These are phyloP conservation scores for Mustela nigripes DNA, from an alignment of 2,113 vertebrate species.

Conservation along the genomic window DNA sequence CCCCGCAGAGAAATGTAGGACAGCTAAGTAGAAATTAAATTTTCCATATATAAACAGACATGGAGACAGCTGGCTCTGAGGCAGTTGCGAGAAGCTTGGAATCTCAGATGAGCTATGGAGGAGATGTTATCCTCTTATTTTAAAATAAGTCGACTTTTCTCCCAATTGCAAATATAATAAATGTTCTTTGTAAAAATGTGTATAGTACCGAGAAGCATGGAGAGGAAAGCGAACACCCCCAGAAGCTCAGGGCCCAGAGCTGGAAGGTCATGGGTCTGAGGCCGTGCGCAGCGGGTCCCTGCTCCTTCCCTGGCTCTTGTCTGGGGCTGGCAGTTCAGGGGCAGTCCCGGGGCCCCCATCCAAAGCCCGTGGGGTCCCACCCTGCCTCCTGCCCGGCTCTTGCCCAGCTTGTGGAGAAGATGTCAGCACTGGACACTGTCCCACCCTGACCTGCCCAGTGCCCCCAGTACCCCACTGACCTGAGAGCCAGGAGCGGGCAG, in stretches of 20 bases:
- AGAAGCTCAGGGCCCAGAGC: background rate
- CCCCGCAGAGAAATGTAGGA: constrained; percentile 28
- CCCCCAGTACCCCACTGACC: background rate
- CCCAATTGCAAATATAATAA: background rate
- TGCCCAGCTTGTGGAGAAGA: background rate
- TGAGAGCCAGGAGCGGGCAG: background rate
- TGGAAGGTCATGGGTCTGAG: background rate
- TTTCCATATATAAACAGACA: constrained; percentile 42
- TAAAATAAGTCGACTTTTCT: constrained; percentile 1
- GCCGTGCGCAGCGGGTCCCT: rapidly evolving
- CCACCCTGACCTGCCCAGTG: background rate
- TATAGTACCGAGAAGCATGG: background rate
- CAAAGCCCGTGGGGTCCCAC: background rate
- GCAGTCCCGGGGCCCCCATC: background rate
- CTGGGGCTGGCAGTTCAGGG: background rate
- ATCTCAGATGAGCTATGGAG: background rate
- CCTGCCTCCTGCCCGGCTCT: background rate
- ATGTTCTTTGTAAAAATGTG: background rate
- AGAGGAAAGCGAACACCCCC: background rate
- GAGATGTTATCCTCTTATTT: background rate
- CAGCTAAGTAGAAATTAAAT: constrained; percentile 71
- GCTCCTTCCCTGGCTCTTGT: background rate
- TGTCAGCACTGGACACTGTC: background rate
- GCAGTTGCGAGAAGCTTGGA: background rate
- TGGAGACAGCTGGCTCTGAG: background rate